These are phyloP conservation scores for Phyllostomus hastatus DNA, from an alignment of 2,113 vertebrate genomes.

Conservation along the genomic window DNA sequence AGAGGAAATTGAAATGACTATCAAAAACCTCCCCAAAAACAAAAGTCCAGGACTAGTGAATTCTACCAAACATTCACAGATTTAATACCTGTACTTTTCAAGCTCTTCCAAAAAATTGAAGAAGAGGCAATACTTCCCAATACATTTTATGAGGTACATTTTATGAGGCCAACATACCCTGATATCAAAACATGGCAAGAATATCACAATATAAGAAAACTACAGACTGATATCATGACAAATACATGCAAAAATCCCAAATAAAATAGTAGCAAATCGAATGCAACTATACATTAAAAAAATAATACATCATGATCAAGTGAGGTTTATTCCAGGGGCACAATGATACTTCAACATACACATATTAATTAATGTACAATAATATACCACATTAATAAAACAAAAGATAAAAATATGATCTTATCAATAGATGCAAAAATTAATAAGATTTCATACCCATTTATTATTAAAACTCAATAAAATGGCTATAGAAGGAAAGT, in stretches of 20 bases:
- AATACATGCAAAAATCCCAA: background rate
- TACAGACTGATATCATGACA: background rate
- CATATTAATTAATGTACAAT: too few species aligned
- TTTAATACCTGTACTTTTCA: too few species aligned
- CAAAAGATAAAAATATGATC: too few species aligned
- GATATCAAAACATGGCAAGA: background rate
- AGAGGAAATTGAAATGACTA: background rate
- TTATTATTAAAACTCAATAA: background rate
- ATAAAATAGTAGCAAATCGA: background rate
- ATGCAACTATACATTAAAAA: background rate
- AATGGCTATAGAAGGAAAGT: too few species aligned
- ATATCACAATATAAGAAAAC: background rate
- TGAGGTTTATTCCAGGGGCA: background rate
- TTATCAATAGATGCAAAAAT: background rate
- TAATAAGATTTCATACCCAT: background rate
- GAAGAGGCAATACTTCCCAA: too few species aligned
- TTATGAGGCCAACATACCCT: background rate
- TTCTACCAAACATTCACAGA: too few species aligned
- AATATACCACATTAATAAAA: too few species aligned
- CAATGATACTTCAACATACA: too few species aligned
- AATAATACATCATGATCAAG: background rate
- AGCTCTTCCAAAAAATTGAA: too few species aligned
- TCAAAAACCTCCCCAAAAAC: background rate
- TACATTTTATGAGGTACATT: background rate
- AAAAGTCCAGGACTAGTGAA: background rate